These are phyloP conservation scores for Parotia lawesii DNA, from an alignment of 2,113 vertebrate genomes.

Conservation along the genomic window DNA sequence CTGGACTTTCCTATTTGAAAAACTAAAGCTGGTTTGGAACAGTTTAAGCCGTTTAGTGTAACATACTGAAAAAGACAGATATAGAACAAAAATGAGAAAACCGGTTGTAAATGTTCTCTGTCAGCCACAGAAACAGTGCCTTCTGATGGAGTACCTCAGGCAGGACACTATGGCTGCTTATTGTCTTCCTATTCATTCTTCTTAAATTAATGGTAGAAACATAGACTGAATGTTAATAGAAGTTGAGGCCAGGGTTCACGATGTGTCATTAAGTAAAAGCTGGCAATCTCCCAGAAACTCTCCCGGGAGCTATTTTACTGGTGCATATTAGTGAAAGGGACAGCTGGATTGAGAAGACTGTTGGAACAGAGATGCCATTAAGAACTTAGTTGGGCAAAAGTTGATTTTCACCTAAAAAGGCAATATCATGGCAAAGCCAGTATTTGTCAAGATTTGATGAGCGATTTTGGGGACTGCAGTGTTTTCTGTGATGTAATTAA, in stretches of 20 bases:
- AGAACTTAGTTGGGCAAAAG: background rate
- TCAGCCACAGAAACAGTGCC: background rate
- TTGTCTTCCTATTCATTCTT: slow-evolving; percentile 52
- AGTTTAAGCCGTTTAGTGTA: background rate
- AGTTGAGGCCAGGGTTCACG: slow-evolving; percentile 6
- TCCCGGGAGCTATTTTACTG: slow-evolving; percentile 6
- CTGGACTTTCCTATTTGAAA: background rate
- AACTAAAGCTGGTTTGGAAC: background rate
- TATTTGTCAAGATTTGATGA: background rate
- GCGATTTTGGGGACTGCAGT: background rate
- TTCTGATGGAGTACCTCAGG: background rate
- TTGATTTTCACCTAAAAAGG: background rate
- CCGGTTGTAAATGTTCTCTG: rapidly evolving
- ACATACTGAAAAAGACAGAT: background rate
- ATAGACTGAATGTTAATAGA: slow-evolving; percentile 59
- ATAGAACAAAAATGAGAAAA: background rate
- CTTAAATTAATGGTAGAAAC: slow-evolving; percentile 46
- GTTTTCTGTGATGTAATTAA: background rate
- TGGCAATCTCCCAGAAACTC: background rate
- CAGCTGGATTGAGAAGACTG: background rate
- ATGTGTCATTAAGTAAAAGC: slow-evolving; percentile 47
- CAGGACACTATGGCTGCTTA: background rate
- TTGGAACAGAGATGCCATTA: background rate
- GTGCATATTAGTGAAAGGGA: background rate
- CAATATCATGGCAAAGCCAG: background rate